phyloP scores from a whole-genome alignment of 37 sponge, comb jelly and placozoan species.

The Ianthella basta region DNA sequence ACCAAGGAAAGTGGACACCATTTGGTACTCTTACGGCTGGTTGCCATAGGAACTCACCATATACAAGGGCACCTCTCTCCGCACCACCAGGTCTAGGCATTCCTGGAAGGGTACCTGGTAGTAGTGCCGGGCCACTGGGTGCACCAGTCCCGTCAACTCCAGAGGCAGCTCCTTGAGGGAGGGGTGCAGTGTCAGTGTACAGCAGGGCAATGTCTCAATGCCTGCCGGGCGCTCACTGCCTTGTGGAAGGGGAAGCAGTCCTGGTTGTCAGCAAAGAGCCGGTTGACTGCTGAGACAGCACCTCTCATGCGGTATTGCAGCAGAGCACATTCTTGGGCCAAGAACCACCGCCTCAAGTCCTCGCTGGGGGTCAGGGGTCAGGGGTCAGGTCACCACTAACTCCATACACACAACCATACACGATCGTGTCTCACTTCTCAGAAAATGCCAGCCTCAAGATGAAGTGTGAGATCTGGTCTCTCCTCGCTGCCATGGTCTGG shows the following conservation, averaged over 20 bases:
- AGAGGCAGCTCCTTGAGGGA: not conserved
- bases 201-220: not conserved
- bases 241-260: not conserved
- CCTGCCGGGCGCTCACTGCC: not conserved
- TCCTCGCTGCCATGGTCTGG: conserved; percentile 59
- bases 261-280: not conserved
- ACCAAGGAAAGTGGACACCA: not conserved
- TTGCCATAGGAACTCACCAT: conserved; percentile 31
- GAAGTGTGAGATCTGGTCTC: conserved; percentile 94
- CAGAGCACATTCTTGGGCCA: conserved; percentile 74
- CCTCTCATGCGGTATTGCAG: conserved; percentile 3
- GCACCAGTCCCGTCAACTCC: not conserved
- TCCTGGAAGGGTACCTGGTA: conserved; percentile 75
- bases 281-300: not conserved
- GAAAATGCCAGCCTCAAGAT: conserved; percentile 94
- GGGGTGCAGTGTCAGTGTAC: not conserved
- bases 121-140: not conserved
- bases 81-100: conserved; percentile 75
- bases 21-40: not conserved
- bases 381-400: not conserved
- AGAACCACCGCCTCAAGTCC: conserved; percentile 82
- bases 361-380: conserved; percentile 50
- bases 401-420: not conserved
- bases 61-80: conserved; percentile 63
- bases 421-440: conserved; percentile 59